Evolutionary conservation across 2,888 invertebrate species (phyloP).

Genomic region (Criorhina ranunculi): DNA sequence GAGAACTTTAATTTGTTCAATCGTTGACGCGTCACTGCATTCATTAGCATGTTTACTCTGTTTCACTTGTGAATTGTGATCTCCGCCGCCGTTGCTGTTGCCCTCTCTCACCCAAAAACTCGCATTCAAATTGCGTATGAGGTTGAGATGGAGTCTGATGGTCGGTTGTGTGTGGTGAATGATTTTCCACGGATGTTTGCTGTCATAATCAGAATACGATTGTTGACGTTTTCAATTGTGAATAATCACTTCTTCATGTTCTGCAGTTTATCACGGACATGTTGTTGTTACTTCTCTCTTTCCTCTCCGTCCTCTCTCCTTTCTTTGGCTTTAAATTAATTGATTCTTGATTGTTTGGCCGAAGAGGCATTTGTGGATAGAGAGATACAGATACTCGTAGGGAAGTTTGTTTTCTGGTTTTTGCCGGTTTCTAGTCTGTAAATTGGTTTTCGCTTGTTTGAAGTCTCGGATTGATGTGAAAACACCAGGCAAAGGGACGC

Average conservation of each 20-base stretch:
- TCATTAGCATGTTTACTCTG: conserved; percentile 64
- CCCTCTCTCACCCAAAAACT: too few relatives aligned
- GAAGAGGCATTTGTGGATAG: conserved; percentile 6
- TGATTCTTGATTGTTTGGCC: conserved; percentile 23
- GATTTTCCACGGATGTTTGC: conserved; percentile 41
- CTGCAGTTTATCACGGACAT: conserved; percentile 38
- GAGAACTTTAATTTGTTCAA: conserved; percentile 64
- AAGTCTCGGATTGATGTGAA: conserved; percentile 12
- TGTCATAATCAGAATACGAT: conserved; percentile 48
- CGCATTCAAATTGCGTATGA: not conserved
- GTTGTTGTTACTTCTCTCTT: conserved; percentile 28
- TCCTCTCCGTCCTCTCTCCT: not conserved
- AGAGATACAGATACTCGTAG: conserved; percentile 1
- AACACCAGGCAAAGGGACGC: not conserved
- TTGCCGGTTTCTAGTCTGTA: not conserved
- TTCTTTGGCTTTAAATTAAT: conserved; percentile 48
- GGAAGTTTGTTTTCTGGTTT: not conserved
- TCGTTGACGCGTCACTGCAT: conserved; percentile 72
- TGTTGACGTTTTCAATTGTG: conserved; percentile 70
- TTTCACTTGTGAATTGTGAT: not conserved
- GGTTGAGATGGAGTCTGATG: not conserved
- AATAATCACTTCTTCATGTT: conserved; percentile 69
- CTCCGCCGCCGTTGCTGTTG: too few relatives aligned
- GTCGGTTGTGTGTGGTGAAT: conserved; percentile 1
- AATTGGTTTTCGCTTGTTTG: conserved; percentile 27